Evolutionary conservation across 2,888 invertebrate genomes (phyloP).

Genomic region (Caenorhabditis plicata): DNA sequence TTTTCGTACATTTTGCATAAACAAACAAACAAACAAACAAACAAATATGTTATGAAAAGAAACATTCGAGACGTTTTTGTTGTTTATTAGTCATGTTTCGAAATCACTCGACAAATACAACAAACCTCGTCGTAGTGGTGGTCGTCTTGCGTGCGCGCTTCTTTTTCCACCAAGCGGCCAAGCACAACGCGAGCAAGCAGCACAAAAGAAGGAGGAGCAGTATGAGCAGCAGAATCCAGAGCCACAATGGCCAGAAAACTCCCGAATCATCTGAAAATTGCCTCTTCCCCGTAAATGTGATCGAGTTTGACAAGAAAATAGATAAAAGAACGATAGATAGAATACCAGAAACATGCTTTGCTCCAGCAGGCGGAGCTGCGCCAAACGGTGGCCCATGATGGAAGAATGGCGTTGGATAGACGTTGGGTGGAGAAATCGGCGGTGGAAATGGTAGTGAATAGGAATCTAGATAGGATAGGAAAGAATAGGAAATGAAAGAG

Average conservation of each 20-base stretch:
- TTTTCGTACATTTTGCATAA: too few relatives aligned
- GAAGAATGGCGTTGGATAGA: constrained; percentile 34
- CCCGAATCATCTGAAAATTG: neutral
- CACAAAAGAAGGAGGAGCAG: constrained; percentile 49
- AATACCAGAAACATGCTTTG: neutral
- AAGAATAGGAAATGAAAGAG: neutral
- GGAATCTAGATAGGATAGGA: constrained; percentile 8
- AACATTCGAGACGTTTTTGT: constrained; percentile 4
- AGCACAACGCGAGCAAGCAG: constrained; percentile 41
- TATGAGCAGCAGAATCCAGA: constrained; percentile 51
- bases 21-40: constrained; percentile 17
- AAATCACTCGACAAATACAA: neutral
- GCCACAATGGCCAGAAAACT: constrained; percentile 50
- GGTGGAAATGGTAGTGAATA: constrained; percentile 22
- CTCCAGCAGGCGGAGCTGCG: constrained; percentile 6
- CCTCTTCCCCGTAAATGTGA: neutral
- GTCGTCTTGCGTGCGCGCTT: constrained; percentile 11
- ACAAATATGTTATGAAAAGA: constrained; percentile 6
- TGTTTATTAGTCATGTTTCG: constrained; percentile 5
- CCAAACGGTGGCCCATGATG: constrained; percentile 12
- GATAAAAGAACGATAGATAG: neutral
- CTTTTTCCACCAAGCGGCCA: constrained; percentile 24
- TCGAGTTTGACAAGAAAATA: neutral
- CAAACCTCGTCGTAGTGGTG: constrained; percentile 15
- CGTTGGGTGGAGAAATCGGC: constrained; percentile 16